Conservation (phyloP, 2,113 vertebrate species). For the Cavia porcellus region DNA sequence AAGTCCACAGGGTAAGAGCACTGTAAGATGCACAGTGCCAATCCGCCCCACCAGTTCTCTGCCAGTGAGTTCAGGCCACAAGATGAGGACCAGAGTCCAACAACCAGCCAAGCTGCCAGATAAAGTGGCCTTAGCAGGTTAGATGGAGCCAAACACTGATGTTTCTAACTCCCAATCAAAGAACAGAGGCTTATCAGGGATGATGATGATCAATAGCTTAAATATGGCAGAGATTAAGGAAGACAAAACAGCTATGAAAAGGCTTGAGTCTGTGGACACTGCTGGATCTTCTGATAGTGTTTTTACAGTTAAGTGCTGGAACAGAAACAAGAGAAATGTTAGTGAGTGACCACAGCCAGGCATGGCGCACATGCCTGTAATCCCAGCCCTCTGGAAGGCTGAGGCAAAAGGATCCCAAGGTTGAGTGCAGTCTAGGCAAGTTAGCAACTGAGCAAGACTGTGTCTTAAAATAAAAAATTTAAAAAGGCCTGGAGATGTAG, state of each 20-base stretch:
- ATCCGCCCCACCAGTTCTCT: conserved; percentile 17
- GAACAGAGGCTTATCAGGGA: not conserved
- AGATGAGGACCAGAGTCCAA: conserved; percentile 55
- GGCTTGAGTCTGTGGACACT: not conserved
- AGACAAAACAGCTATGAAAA: conserved; percentile 51
- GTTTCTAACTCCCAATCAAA: conserved; percentile 33
- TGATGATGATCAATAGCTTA: not conserved
- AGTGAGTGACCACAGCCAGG: not conserved
- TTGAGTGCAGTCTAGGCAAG: not conserved
- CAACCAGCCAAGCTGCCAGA: conserved; percentile 21
- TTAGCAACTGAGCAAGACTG: not conserved
- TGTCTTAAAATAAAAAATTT: not conserved
- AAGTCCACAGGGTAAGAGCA: conserved; percentile 61
- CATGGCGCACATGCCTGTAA: not conserved
- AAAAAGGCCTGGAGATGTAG: not conserved
- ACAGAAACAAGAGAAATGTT: conserved; percentile 9
- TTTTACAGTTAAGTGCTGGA: not conserved
- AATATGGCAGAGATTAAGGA: conserved; percentile 16
- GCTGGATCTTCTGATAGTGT: not conserved
- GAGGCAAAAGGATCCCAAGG: not conserved
- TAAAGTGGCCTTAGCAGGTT: conserved; percentile 27
- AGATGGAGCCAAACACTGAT: not conserved
- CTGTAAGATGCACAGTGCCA: conserved; percentile 41
- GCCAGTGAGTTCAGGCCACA: conserved; percentile 43
- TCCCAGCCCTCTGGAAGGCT: not conserved